Conservation (phyloP, 2,113 vertebrate species). For the Theropithecus gelada region DNA sequence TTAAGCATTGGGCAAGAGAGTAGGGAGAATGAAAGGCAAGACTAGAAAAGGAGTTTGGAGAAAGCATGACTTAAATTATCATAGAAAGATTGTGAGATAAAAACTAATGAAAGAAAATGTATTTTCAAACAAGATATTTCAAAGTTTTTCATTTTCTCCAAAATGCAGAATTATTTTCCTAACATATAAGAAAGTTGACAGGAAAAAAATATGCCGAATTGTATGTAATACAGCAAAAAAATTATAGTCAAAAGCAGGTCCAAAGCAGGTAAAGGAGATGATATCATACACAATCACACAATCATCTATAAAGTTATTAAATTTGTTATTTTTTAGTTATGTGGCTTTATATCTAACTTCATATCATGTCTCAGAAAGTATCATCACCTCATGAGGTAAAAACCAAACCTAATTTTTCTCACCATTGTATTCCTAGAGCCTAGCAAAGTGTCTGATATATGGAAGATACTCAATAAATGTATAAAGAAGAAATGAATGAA, state of each 20-base stretch:
- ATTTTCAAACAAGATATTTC: conserved; percentile 29
- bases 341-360: neutral
- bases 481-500: neutral
- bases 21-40: neutral
- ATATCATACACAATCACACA: neutral
- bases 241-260: too few relatives aligned
- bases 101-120: neutral
- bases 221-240: conserved; percentile 7
- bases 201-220: neutral
- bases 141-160: neutral
- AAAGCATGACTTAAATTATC: neutral
- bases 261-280: neutral
- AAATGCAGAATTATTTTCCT: neutral
- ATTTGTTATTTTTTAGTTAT: neutral
- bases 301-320: neutral
- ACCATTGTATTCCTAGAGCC: neutral
- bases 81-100: conserved; percentile 20
- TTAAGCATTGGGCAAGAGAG: neutral
- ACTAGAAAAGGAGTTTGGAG: neutral
- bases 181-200: neutral
- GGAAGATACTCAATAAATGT: neutral
- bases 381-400: neutral
- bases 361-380: neutral
- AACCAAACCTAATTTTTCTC: neutral
- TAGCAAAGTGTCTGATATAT: neutral